A percentile compares a stretch with the other conserved stretches of the same genome.
phyloP scores from a whole-genome alignment of 1,140 invertebrate species.

The Calosoma granatense region DNA sequence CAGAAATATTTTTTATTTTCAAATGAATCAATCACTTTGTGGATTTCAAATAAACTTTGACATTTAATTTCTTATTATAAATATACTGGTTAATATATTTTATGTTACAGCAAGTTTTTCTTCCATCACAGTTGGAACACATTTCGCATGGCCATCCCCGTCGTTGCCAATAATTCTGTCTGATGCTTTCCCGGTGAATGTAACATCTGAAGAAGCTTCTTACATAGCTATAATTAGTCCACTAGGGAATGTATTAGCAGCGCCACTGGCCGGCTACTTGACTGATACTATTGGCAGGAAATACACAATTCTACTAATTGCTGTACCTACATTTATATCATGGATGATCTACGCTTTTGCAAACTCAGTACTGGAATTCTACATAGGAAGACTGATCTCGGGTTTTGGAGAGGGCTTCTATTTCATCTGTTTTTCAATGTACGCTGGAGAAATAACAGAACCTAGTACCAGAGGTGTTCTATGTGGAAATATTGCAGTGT shows the following conservation, averaged over 20 bases:
- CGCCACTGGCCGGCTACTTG: neutral
- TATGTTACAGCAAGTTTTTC: neutral
- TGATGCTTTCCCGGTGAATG: neutral
- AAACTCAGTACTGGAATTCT: conserved; percentile 26
- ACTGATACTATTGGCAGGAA: conserved; percentile 22
- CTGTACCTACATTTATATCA: conserved; percentile 12
- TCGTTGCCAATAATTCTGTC: neutral
- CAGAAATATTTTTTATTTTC: too few relatives aligned
- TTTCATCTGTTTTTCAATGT: conserved; percentile 22
- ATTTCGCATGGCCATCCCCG: neutral
- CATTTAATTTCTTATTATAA: too few relatives aligned
- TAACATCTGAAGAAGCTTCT: conserved; percentile 5
- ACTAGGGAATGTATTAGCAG: neutral
- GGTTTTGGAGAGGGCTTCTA: conserved; percentile 28
- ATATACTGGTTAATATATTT: too few relatives aligned
- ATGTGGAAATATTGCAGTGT: conserved; percentile 36
- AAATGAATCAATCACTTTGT: too few relatives aligned
- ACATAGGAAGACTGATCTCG: conserved; percentile 27
- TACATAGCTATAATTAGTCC: neutral
- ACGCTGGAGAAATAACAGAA: conserved; percentile 24
- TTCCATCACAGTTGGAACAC: neutral
- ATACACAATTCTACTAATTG: conserved; percentile 11
- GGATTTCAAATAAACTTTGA: too few relatives aligned
- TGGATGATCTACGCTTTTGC: conserved; percentile 14
- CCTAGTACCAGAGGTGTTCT: conserved; percentile 23